Base-by-base conservation (phyloP, 2,113 vertebrate species). In the Cyrtonyx montezumae region DNA sequence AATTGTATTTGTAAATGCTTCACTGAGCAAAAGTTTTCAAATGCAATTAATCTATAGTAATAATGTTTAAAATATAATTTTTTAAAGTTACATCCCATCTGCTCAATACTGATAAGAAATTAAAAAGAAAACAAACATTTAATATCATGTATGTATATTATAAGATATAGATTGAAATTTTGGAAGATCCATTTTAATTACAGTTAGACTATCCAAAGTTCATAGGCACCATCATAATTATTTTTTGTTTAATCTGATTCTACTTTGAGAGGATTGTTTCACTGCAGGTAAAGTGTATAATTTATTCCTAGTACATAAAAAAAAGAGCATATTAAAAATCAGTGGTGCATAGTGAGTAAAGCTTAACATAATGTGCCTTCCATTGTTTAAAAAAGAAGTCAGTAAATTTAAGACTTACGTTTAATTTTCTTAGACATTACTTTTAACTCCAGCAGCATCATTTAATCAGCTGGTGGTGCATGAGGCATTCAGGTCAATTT, bases 91-190 rank as follows among this genome's bases (percentile, higher is more conserved):
- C 87, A 87, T 92, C 85, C 87, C 97, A 97, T 98, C 97, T 98
- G 98, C 84, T 97, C 92, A 93, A 95, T 97, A 92, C 95, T 97
- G 98, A 98, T 98, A 98, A 98, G 97, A 91, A 95, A 82, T 97
- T 97, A 66, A 97, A 97, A 98, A 98, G 92, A 93, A 11, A 32
- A 26, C 19, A 46, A 37, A 94, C 73, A 95, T 94, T 97, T 97
- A 96, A 94, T 91, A 88, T 51, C 21, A 93, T 30, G 34, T 71
- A 91, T 88, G 63, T 77, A 62, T 95, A 95, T 93, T 95, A 67
- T 82, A 90, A 90, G 70, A 83, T 92, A 95, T 43, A 93, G 88
- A 82, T 92, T 74, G 51, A 97, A 94, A 96, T 94, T 93, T 89
- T 91, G 61, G 58, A 94, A 82, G 51, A 91, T 94, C 80, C 5